Evolutionary conservation across 1,140 invertebrate species (phyloP), one percentile per base, ranked within the genome.

Genomic region (Triops longicaudatus): DNA sequence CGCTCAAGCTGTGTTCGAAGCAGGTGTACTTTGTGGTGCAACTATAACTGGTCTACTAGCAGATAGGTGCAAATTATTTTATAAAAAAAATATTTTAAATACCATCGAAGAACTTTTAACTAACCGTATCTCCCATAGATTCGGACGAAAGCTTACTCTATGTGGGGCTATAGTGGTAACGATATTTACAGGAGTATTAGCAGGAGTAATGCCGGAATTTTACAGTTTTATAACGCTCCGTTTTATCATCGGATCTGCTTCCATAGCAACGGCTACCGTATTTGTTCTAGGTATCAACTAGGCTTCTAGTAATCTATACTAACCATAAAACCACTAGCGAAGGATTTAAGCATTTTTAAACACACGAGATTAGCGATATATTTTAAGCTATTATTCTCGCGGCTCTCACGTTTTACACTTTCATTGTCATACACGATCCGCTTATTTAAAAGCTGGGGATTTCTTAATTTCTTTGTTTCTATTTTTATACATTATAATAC

Each of bases 261-360:
- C 79, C 22, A 78, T 79, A 28, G 81, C 81, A 1, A 73, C 81
- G 10, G 81, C 81, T 78, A 81, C 81, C 43, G 79, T 80, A 1
- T 82, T 81, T 63, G 81, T 83, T 12, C 77, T 82, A 78, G 80
- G 82, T 83, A 77, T 63, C 22, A 3, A 37, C 2, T 37, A 7
- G 31, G 2, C 31, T 7, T 37, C 31, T 37, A 37, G n/a, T 37
- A 37, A 37, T 7, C 2, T 37, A 37, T 4, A 37, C 7, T 37
- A 37, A 37, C 31, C 31, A 37, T 37, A 2, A 37, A 37, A 37
- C 31, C 31, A 37, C 2, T 37, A 37, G 7, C 2, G 31, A 37
- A 37, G n/a, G n/a, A n/a, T n/a, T n/a, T n/a, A n/a, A n/a, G n/a
- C n/a, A n/a, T n/a, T n/a, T n/a, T n/a, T n/a, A n/a, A n/a, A n/a